Conservation (phyloP, 2,797 vertebrate genomes). For the Acomys russatus region DNA sequence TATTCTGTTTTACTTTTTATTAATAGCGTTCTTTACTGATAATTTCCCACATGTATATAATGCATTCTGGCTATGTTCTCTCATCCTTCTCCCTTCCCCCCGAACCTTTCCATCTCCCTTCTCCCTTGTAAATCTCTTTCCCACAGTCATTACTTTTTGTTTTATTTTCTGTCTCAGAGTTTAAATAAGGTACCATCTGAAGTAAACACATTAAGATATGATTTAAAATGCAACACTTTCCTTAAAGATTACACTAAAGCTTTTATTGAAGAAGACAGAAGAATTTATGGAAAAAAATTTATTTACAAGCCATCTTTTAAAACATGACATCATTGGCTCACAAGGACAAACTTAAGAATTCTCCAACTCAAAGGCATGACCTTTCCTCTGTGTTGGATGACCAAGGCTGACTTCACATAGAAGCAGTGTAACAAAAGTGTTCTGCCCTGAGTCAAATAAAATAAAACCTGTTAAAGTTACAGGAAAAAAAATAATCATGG, state of each 20-base stretch:
- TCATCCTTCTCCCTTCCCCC: background rate
- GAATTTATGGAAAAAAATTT: slow-evolving; percentile 39
- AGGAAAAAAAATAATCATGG: too few species aligned
- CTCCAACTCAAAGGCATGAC: slow-evolving; percentile 23
- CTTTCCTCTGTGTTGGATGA: slow-evolving; percentile 35
- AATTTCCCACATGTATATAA: slow-evolving; percentile 17
- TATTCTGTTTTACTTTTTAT: background rate
- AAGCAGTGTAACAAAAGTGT: background rate
- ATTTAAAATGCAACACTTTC: slow-evolving; percentile 37
- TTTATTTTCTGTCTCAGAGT: background rate
- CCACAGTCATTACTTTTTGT: background rate
- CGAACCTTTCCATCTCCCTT: background rate
- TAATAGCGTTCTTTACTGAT: background rate
- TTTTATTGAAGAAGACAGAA: slow-evolving; percentile 48
- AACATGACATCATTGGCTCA: slow-evolving; percentile 37
- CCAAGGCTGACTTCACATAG: background rate
- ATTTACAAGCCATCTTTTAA: slow-evolving; percentile 56
- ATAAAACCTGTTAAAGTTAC: too few species aligned
- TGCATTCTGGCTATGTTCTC: background rate
- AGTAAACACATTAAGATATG: slow-evolving; percentile 21
- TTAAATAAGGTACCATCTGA: background rate
- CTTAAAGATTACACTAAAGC: slow-evolving; percentile 6
- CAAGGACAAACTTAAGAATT: slow-evolving; percentile 50
- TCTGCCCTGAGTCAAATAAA: too few species aligned
- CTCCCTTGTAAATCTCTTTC: background rate